Evolutionary conservation across 2,888 invertebrate species (phyloP).

Genomic region (Euzetes globulus): DNA sequence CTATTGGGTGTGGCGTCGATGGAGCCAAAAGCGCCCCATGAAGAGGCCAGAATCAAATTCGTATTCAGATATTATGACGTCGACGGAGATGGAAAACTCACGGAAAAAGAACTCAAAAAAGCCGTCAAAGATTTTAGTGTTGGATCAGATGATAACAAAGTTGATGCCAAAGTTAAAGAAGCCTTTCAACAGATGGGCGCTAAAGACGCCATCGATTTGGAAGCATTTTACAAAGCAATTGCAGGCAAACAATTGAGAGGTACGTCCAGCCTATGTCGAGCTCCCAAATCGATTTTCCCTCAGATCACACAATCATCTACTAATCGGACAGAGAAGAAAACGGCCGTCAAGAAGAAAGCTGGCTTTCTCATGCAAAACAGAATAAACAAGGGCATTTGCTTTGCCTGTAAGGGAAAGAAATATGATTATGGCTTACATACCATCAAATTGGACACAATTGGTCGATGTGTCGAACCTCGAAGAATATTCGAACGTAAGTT

Average conservation of each 20-base stretch:
- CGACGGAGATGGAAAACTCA: neutral
- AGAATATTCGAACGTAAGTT: conserved; percentile 24
- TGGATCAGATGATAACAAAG: neutral
- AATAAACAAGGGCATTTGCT: conserved; percentile 29
- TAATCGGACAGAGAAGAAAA: neutral
- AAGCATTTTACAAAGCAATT: conserved; percentile 46
- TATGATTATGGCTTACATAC: conserved; percentile 28
- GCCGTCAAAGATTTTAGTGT: neutral
- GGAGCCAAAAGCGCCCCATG: conserved; percentile 60
- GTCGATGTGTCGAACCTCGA: conserved; percentile 28
- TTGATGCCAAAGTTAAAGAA: conserved; percentile 1
- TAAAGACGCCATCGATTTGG: neutral
- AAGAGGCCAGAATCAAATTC: conserved; percentile 59
- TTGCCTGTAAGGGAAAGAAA: conserved; percentile 27
- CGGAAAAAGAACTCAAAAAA: conserved; percentile 2
- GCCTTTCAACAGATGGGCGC: neutral
- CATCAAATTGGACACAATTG: conserved; percentile 28
- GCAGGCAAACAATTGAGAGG: conserved; percentile 61
- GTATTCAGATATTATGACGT: conserved; percentile 57
- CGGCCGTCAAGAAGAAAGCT: neutral
- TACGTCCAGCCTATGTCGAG: conserved; percentile 59
- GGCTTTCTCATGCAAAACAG: neutral
- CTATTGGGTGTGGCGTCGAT: conserved; percentile 58
- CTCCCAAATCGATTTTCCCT: conserved; percentile 49
- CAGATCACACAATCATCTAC: conserved; percentile 12